Percentiles rank a stretch among this genome's conserved stretches.
phyloP scores from a whole-genome alignment of 92 coral and sea anemone genomes.

The Palythoa grandiflora region DNA sequence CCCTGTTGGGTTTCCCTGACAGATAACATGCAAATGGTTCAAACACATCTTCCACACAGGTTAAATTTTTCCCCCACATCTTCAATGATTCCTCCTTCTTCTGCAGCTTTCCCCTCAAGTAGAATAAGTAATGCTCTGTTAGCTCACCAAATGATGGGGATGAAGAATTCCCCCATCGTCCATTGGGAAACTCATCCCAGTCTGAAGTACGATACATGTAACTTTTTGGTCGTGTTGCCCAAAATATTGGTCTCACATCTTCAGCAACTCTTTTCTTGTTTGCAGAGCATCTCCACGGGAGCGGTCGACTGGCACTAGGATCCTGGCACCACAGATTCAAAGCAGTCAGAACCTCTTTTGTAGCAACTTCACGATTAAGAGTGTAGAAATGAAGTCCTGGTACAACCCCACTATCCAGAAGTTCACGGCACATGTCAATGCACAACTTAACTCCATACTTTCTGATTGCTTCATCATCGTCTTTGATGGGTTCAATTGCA shows the following conservation, averaged over 20 bases:
- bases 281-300: constrained; percentile 98
- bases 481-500: constrained; percentile 95
- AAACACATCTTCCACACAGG: constrained; percentile 81
- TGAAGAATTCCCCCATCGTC: constrained; percentile 98
- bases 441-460: constrained; percentile 84
- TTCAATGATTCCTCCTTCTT: constrained; percentile 85
- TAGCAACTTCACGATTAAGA: constrained; percentile 97
- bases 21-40: constrained; percentile 91
- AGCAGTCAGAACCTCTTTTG: constrained; percentile 84
- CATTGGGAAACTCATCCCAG: constrained; percentile 99
- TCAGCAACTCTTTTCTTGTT: constrained; percentile 90
- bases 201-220: constrained; percentile 98
- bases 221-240: constrained; percentile 98
- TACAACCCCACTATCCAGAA: constrained; percentile 80
- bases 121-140: constrained; percentile 94
- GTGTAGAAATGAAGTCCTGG: constrained; percentile 98
- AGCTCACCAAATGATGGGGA: constrained; percentile 94
- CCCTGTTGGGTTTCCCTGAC: constrained; percentile 81
- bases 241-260: constrained; percentile 98
- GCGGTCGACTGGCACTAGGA: constrained; percentile 87
- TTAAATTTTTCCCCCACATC: constrained; percentile 92
- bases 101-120: constrained; percentile 71
- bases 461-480: constrained; percentile 92
- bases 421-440: constrained; percentile 92
- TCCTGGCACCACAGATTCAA: constrained; percentile 93